Base-by-base conservation (phyloP, 2,113 vertebrate genomes). In the Mus spicilegus region DNA sequence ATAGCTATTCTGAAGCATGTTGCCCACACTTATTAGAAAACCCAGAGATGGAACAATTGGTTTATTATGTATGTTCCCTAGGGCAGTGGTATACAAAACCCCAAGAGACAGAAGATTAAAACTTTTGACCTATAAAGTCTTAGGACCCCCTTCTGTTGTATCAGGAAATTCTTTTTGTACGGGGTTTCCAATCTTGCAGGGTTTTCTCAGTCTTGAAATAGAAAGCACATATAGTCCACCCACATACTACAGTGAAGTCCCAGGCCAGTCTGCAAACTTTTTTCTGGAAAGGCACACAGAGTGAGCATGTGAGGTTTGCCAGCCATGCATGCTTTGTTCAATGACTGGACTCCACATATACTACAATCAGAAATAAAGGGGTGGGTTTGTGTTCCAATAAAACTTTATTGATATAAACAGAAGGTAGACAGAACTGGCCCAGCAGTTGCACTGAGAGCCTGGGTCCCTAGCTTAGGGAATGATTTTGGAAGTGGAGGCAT, bases 11-110 rank as follows among this genome's bases (percentile, higher is more conserved):
- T 67, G 20, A 22, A 39, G n/a, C 56, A 75, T n/a, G 36, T 86
- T 91, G 90, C 81, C 42, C 89, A 75, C 54, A 36, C 61, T 94
- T 93, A 77, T 85, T 96, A 95, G 90, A 92, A 81, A 80, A 20
- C 58, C 56, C 26, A n/a, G 61, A 5, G 17, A 54, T 51, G 36
- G 89, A 93, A 94, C 76, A 94, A 70, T 58, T 51, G 46, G 33
- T 85, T 96, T 93, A 61, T 93, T 90, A 87, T 89, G 33, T 87
- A 36, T 73, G 36, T 91, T 97, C 5, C 82, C 58, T 46, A 80
- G 49, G 72, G 63, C 28, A 61, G 36, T 46, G 73, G 77, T 36
- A 7, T 82, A 75, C 39, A 75, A 94, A 87, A 91, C 67, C 77
- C 56, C 56, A 89, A 70, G 26, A 80, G 46, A 65, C 1, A 89